Conservation (phyloP, 2,797 vertebrate genomes). For the Pangasius sanitwongsei region DNA sequence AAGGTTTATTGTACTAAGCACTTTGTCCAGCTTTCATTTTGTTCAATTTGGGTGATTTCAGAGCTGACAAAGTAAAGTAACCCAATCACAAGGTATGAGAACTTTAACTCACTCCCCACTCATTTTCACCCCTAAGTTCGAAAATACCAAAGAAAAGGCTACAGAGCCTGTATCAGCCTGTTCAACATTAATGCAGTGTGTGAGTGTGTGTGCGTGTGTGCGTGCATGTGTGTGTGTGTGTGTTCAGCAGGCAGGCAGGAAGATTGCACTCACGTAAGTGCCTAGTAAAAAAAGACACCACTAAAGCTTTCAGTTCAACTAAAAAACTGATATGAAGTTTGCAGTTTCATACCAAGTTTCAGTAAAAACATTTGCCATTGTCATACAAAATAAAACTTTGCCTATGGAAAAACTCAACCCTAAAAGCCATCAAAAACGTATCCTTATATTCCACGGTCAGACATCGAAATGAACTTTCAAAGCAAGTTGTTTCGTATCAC, state of each 20-base stretch:
- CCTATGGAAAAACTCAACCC: not conserved
- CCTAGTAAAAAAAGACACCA: not conserved
- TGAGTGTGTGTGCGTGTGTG: not conserved
- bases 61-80: slow-evolving; percentile 31
- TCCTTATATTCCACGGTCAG: not conserved
- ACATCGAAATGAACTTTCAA: not conserved
- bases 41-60: slow-evolving; percentile 19
- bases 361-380: not conserved
- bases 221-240: not conserved
- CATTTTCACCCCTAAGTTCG: slow-evolving; percentile 6
- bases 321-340: not conserved
- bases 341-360: not conserved
- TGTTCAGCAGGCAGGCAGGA: not conserved
- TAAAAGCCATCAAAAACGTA: not conserved
- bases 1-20: slow-evolving; percentile 15
- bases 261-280: not conserved
- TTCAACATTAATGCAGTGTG: slow-evolving; percentile 38
- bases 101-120: slow-evolving; percentile 14
- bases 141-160: slow-evolving; percentile 38
- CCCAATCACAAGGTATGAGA: slow-evolving; percentile 7
- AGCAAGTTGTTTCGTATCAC: not conserved
- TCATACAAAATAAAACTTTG: not conserved
- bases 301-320: not conserved
- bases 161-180: slow-evolving; percentile 33
- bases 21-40: slow-evolving; percentile 14